Evolutionary conservation across 2,113 vertebrate species (phyloP).

Genomic region (Physeter macrocephalus): DNA sequence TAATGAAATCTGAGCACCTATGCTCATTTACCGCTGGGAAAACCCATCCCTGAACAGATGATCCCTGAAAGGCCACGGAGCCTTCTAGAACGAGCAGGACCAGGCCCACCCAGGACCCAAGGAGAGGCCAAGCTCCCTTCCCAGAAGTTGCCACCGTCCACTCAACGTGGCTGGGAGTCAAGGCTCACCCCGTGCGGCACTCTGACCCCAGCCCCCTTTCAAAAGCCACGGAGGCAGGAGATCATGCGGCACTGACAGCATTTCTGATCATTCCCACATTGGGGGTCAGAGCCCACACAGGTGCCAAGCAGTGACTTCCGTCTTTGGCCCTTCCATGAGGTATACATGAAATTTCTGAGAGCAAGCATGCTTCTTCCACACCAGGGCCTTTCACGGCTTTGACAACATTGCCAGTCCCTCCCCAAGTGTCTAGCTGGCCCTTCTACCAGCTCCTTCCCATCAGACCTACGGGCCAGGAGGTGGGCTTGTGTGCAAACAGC

Average conservation of each 20-base stretch:
- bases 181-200: accelerated
- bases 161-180: accelerated
- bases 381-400: neutral
- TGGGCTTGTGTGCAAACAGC: accelerated
- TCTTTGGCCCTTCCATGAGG: neutral
- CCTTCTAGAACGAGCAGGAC: neutral
- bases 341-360: neutral
- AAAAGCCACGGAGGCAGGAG: accelerated
- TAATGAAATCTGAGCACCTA: accelerated
- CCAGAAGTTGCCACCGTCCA: accelerated
- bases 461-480: neutral
- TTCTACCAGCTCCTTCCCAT: neutral
- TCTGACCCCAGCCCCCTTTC: neutral
- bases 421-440: neutral
- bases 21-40: no score
- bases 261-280: neutral
- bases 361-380: neutral
- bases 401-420: neutral
- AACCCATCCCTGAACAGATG: accelerated
- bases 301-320: neutral
- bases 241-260: accelerated
- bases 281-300: neutral
- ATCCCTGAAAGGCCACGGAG: neutral
- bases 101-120: no score
- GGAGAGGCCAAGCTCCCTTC: neutral